A percentile compares a stretch with the other conserved stretches of the same genome.
Evolutionary conservation across 2,797 vertebrate species (phyloP).

Genomic region (Coregonus sp.): DNA sequence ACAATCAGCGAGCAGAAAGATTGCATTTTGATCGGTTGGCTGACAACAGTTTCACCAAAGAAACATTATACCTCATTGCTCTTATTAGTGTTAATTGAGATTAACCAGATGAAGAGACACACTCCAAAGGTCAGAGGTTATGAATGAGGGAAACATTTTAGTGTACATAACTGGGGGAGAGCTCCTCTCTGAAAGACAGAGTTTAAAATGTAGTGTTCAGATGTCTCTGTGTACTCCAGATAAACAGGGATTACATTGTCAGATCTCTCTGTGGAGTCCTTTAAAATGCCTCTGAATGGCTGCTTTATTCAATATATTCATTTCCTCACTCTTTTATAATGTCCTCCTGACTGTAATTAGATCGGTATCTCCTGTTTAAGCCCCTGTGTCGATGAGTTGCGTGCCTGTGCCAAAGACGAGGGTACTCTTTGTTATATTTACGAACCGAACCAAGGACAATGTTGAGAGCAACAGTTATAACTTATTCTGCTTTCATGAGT

Average conservation of each 20-base stretch:
- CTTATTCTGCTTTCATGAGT: no score
- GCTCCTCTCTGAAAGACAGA: no score
- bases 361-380: slow-evolving; percentile 30
- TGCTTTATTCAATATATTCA: slow-evolving; percentile 54
- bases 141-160: no score
- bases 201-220: neutral
- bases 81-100: no score
- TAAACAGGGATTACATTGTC: slow-evolving; percentile 47
- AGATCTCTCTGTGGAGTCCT: slow-evolving; percentile 10
- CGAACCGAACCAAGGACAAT: neutral
- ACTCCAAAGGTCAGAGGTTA: no score
- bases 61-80: no score
- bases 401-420: neutral
- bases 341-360: slow-evolving; percentile 40
- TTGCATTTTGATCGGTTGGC: no score
- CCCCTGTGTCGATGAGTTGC: neutral
- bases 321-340: slow-evolving; percentile 46
- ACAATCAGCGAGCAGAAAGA: no score
- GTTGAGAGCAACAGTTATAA: no score
- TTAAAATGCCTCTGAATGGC: slow-evolving; percentile 19
- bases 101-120: no score
- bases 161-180: no score
- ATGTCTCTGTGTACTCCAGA: slow-evolving; percentile 28
- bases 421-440: neutral
- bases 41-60: no score